Conservation (phyloP, 2,888 invertebrate genomes). For the Trichacis sp. region DNA sequence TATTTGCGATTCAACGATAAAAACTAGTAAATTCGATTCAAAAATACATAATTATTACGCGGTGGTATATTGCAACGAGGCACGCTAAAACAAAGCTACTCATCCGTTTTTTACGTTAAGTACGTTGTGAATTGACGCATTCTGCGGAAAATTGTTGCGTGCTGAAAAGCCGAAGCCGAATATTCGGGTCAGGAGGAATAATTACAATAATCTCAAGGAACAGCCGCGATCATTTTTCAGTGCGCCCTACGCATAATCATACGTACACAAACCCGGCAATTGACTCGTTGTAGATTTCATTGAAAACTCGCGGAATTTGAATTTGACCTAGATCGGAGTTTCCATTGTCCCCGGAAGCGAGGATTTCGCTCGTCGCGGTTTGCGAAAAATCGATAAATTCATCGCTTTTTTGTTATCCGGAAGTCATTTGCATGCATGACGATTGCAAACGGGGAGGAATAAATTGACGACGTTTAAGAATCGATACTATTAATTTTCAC, state of each 20-base stretch:
- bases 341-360: background rate
- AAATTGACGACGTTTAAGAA: background rate
- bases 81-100: conserved; percentile 29
- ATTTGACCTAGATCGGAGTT: background rate
- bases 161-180: conserved; percentile 28
- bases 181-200: conserved; percentile 42
- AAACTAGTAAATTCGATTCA: too few species aligned
- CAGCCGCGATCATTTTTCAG: conserved; percentile 18
- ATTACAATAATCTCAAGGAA: conserved; percentile 41
- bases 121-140: conserved; percentile 38
- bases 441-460: background rate
- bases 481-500: conserved; percentile 2
- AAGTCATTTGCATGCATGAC: conserved; percentile 1
- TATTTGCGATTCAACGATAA: too few species aligned
- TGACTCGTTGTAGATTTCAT: background rate
- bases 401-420: background rate
- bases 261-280: background rate
- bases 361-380: too few species aligned
- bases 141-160: conserved; percentile 31
- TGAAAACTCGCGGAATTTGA: background rate
- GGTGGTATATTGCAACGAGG: background rate
- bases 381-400: background rate
- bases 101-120: conserved; percentile 25
- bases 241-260: conserved; percentile 2
- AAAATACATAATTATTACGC: too few species aligned